Evolutionary conservation across 2,797 vertebrate genomes (phyloP), one percentile per base, ranked within the genome.

Genomic region (Eupleurogrammus muticus): DNA sequence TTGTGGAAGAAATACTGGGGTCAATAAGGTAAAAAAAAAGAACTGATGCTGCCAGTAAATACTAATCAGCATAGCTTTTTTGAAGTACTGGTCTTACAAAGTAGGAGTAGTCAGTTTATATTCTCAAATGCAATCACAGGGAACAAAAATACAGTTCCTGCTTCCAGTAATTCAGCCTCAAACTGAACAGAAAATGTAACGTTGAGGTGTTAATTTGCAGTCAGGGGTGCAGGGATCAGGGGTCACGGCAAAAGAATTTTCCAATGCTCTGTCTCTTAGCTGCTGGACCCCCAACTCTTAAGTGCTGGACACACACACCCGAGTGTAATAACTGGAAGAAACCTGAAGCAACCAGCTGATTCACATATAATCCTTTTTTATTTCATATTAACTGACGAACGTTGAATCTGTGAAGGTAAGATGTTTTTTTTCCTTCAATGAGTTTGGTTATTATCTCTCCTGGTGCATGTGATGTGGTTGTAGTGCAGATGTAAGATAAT

Each of bases 171-270:
- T 42, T 55, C 19, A 16, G 35, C 28, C 49, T 73, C 32, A 47
- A 17, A 60, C 65, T 17, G 20, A 38, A 16, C 63, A 44, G 72
- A 78, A 90, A 92, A 91, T 91, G 83, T 93, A 35, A 85, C 82
- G 84, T 89, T 67, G 3, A 6, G 64, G 88, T 93, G 92, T 89
- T 90, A 89, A 87, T 90, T 88, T 84, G 73, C 83, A 79, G 48
- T 68, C 57, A 48, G 77, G 61, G 76, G 64, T 13, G 12, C 51
- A 17, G 75, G 60, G 86, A 19, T 52, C 83, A 81, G 78, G 32
- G 90, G 90, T 92, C 87, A 84, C 36, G 1, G 5, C 55, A 9
- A 9, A 92, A 90, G 89, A 93, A 92, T 94, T 83, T 92, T 66
- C 66, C 85, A 89, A 59, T 81, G 76, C n/a, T 67, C 44, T 81